Percentiles rank a stretch among this genome's conserved stretches.
phyloP scores from a whole-genome alignment of 2,113 vertebrate species.

The Spea bombifrons region DNA sequence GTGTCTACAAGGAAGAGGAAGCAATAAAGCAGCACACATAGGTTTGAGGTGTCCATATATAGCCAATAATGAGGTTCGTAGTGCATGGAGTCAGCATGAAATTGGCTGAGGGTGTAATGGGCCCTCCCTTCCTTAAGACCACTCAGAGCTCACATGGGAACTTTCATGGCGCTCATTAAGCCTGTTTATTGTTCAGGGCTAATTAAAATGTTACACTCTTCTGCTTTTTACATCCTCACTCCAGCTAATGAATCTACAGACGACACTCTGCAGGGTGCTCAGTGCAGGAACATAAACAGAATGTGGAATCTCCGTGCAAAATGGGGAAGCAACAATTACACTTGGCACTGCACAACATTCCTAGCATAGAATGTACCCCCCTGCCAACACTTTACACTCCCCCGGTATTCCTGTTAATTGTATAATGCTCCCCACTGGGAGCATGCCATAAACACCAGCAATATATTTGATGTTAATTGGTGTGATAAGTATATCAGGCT shows the following conservation, averaged over 20 bases:
- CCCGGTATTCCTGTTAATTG: constrained; percentile 41
- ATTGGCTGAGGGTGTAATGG: constrained; percentile 68
- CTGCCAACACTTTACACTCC: constrained; percentile 29
- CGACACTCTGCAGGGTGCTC: constrained; percentile 48
- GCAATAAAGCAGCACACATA: constrained; percentile 29
- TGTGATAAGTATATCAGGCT: constrained; percentile 33
- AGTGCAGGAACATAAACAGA: constrained; percentile 29
- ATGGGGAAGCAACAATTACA: constrained; percentile 26
- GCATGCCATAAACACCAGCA: constrained; percentile 30
- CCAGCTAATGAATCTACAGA: constrained; percentile 68
- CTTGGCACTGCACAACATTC: constrained; percentile 37
- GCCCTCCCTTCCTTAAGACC: constrained; percentile 61
- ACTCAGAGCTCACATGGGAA: constrained; percentile 66
- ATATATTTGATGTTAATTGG: constrained; percentile 48
- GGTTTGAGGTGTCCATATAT: constrained; percentile 33
- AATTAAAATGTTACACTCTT: constrained; percentile 71
- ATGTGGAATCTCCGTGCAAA: constrained; percentile 37
- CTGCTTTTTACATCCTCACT: constrained; percentile 63
- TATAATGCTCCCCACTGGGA: constrained; percentile 40
- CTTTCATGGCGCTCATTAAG: constrained; percentile 65
- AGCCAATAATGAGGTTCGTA: constrained; percentile 38
- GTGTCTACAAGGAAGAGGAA: constrained; percentile 27
- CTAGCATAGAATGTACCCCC: constrained; percentile 8
- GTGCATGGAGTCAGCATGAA: constrained; percentile 58
- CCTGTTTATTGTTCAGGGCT: constrained; percentile 75